Evolutionary conservation across 2,113 vertebrate species (phyloP), one percentile per base, ranked within the genome.

Genomic region (Jaculus jaculus): DNA sequence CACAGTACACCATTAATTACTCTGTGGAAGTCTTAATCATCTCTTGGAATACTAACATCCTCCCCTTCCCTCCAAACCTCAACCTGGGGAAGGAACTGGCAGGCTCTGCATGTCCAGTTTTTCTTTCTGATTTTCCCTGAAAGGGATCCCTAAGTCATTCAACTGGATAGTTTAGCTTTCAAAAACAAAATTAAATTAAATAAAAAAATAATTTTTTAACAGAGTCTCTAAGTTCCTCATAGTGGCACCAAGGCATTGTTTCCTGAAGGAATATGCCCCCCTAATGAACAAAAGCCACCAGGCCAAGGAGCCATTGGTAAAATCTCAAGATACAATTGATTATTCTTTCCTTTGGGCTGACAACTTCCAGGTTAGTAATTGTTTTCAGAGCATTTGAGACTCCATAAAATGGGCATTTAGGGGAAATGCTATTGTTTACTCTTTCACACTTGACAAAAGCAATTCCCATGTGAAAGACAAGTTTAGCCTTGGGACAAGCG

Each of bases 401-500:
- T 98, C 98, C 98, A 97, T 98, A 98, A 98, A 99, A 98, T 98
- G 98, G 98, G 98, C 98, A 99, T 98, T 98, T 98, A 98, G 98
- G 98, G 99, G 99, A 99, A 99, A 98, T 99, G 98, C 99, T 98
- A 99, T 99, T 99, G 99, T 99, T 98, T 99, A 98, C 98, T 98
- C 98, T 98, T 99, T 99, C 98, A 99, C 98, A 98, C 98, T 98
- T 97, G 98, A 99, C 97, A 98, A 99, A 98, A 98, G 98, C 98
- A 98, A 99, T 99, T 99, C 99, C 99, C 99, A 99, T 98, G 99
- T 99, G 99, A 99, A 99, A 99, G 98, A 98, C 98, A 98, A 98
- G 98, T 98, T 98, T 98, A 98, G 98, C 98, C 97, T 94, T 98
- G 98, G 98, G 98, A 98, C 97, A 98, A 98, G 96, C 82, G 98